Percentiles rank a stretch among this genome's conserved stretches.
These are phyloP conservation scores for Apomyelois bistriatella DNA, from an alignment of 2,888 invertebrate species.

Conservation along the genomic window DNA sequence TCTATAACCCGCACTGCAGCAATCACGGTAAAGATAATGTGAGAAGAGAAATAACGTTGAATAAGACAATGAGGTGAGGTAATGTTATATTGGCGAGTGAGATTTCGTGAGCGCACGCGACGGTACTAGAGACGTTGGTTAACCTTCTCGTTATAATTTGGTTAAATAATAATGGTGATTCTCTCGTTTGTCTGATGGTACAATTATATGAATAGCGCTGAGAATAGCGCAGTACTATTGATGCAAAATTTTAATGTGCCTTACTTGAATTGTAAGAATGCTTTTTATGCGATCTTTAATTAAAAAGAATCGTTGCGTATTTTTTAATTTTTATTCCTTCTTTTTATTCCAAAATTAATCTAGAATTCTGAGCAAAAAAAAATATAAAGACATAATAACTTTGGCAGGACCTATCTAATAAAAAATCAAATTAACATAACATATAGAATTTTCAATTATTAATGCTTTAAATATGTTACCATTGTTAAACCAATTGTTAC, in stretches of 20 bases:
- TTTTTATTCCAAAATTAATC: no score
- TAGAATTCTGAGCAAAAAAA: no score
- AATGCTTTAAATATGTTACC: neutral
- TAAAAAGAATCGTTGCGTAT: no score
- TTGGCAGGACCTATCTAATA: no score
- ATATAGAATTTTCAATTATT: no score
- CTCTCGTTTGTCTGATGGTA: neutral
- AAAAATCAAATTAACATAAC: no score
- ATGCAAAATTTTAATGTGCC: no score
- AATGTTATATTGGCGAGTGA: constrained; percentile 21
- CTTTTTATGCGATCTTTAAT: no score
- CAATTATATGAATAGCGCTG: neutral
- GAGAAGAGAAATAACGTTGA: constrained; percentile 27
- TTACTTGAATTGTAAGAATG: no score
- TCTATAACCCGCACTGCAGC: constrained; percentile 68
- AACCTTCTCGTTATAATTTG: neutral
- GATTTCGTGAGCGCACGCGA: constrained; percentile 11
- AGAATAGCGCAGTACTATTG: neutral
- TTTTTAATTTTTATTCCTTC: no score
- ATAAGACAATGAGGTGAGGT: constrained; percentile 33
- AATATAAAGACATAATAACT: no score
- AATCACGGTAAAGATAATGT: constrained; percentile 30
- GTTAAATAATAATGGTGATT: constrained; percentile 2
- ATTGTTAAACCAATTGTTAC: neutral
- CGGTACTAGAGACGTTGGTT: neutral